Base-by-base conservation (phyloP, 2,797 vertebrate genomes). In the Myripristis jacobus region DNA sequence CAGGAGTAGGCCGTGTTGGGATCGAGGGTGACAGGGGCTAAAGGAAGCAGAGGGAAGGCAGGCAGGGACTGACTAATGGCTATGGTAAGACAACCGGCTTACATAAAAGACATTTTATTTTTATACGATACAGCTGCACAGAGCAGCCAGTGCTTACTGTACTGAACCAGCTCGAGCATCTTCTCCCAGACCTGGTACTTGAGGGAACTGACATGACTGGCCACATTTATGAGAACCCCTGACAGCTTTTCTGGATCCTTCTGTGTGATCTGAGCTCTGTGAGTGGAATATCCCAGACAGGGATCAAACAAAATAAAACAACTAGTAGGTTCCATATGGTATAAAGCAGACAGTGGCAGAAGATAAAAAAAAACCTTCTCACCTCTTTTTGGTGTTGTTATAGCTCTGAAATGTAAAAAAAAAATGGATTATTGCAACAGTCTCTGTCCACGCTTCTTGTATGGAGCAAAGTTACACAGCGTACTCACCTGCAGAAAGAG, bases 171-270 rank as follows among this genome's bases (percentile, higher is more conserved):
- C 12, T 80, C 81, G 69, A 86, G 73, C 94, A 95, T 94, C 84
- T 94, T 95, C 85, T 92, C 90, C 94, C 94, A 95, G 59, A 95
- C 90, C 3, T 85, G 88, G 88, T 92, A 95, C 81, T 93, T 94
- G 52, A 95, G 89, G 43, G 92, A 94, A 24, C 93, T 89, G 70
- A 94, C 64, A 27, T 95, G 92, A 44, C 89, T 89, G 59, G 93
- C 89, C 74, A 94, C 90, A 31, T 93, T 74, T 29, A 95, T 91
- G 22, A 95, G 90, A 59, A 70, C 86, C 1, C 81, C 83, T 0
- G 88, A 75, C 63, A 92, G 31, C 29, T 89, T 87, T 56, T 83
- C 93, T 18, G 91, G 93, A 48, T 93, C 88, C 38, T 83, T 89
- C 62, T 72, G 80, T 0, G 83, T 66, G 51, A 94, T 75, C 73